Percentiles rank a stretch among this genome's conserved stretches.
These are phyloP conservation scores for Drosophila monieri DNA, from an alignment of 2,888 invertebrate genomes.

Conservation along the genomic window DNA sequence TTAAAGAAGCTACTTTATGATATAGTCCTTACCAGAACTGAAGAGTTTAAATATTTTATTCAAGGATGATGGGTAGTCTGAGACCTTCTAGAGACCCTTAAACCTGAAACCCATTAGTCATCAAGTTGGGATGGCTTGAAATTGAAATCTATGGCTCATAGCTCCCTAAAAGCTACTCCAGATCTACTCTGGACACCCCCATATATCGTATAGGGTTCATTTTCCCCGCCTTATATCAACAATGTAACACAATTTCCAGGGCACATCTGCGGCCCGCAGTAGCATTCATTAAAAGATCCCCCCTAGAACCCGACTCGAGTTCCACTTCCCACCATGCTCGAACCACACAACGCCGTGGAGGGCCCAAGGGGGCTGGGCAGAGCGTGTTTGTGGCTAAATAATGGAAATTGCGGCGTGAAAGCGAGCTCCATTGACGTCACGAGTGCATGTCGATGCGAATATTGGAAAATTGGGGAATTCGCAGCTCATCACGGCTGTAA, in stretches of 20 bases:
- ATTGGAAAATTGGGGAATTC: slow-evolving; percentile 40
- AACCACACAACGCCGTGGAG: slow-evolving; percentile 19
- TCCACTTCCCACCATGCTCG: slow-evolving; percentile 19
- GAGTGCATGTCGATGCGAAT: slow-evolving; percentile 6
- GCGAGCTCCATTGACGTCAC: slow-evolving; percentile 30
- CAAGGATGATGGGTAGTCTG: too few species aligned
- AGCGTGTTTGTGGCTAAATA: slow-evolving; percentile 2
- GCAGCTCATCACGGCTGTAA: slow-evolving; percentile 17
- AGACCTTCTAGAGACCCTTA: too few species aligned
- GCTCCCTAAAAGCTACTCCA: too few species aligned
- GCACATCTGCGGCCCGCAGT: slow-evolving; percentile 6
- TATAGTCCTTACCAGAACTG: too few species aligned
- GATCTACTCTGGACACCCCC: too few species aligned
- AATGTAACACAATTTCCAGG: slow-evolving; percentile 35
- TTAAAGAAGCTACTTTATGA: too few species aligned
- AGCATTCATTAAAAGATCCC: slow-evolving; percentile 21
- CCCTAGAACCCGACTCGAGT: slow-evolving; percentile 5
- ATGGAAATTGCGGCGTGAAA: slow-evolving; percentile 21
- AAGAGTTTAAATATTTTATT: too few species aligned
- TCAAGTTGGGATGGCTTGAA: too few species aligned
- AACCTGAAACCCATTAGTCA: too few species aligned
- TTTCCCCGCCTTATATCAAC: slow-evolving; percentile 15
- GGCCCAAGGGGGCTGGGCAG: not conserved
- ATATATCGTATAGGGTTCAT: not conserved
- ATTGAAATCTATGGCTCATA: too few species aligned